Evolutionary conservation across 2,888 invertebrate species (phyloP).

Genomic region (Tethea ocularis): DNA sequence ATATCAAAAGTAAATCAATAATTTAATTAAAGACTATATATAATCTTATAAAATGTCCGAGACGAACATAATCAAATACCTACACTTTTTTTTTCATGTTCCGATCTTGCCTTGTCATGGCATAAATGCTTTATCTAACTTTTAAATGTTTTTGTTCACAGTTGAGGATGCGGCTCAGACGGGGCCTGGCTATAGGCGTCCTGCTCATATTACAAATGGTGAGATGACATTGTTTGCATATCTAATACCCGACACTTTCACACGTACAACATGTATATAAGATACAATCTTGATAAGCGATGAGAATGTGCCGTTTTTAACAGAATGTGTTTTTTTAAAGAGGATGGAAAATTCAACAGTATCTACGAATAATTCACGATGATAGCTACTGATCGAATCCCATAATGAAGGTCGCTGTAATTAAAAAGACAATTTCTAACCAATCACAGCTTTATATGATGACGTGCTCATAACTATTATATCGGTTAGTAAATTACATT

Average conservation of each 20-base stretch:
- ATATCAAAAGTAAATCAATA: too few species aligned
- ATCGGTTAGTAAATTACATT: neutral
- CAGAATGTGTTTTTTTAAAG: neutral
- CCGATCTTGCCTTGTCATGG: neutral
- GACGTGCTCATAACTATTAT: neutral
- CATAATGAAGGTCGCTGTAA: neutral
- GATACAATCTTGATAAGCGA: neutral
- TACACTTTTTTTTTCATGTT: neutral
- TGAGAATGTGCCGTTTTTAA: neutral
- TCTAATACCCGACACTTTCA: slow-evolving; percentile 15
- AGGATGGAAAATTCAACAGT: too few species aligned
- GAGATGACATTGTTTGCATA: slow-evolving; percentile 36
- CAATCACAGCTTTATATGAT: neutral
- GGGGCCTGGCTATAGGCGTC: slow-evolving; percentile 65
- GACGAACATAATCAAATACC: neutral
- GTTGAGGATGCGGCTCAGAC: slow-evolving; percentile 72
- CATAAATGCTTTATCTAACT: slow-evolving; percentile 26
- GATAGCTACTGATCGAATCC: too few species aligned
- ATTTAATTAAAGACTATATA: too few species aligned
- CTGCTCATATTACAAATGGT: slow-evolving; percentile 78
- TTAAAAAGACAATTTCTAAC: neutral
- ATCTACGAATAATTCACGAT: too few species aligned
- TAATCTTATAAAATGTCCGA: too few species aligned
- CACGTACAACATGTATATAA: neutral
- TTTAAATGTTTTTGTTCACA: slow-evolving; percentile 61